Base-by-base conservation (phyloP, 1,140 invertebrate species). In the Neocloeon triangulifer region DNA sequence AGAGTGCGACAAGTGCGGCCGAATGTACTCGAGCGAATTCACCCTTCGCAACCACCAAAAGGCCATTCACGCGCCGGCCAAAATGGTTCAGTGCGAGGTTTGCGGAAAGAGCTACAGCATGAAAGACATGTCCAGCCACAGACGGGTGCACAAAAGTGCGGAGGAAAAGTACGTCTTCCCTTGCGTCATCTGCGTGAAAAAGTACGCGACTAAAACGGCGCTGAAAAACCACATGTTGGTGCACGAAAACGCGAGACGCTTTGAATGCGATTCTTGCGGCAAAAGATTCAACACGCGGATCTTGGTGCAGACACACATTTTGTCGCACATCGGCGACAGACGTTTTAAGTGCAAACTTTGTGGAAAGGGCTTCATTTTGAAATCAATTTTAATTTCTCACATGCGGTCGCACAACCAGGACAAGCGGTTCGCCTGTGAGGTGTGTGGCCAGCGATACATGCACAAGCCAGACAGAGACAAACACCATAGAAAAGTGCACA, bases 351-450 rank as follows among this genome's bases (percentile, higher is more conserved):
- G 32, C 21, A 21, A 26, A 4, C 32, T 21, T 4, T 33, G 32
- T 26, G 32, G 23, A 10, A 23, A 33, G 32, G 22, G 14, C 10
- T 33, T 33, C 7, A 25, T 33, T 13, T 33, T 33, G 16, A 17
- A 18, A 15, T 23, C 47, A 42, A 54, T 35, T 34, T 52, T 70
- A 30, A 55, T 62, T n/a, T 49, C 64, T 0, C 67, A 73, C 48
- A 58, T 63, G 37, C 56, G 63, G 37, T 57, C 52, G 8, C 69
- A 73, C 48, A 58, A 61, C 18, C 68, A 66, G 2, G 64, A 61
- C 21, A 59, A 62, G 34, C 55, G 63, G 19, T 63, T 62, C 45
- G 49, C 67, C 0, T 75, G 33, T 21, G 27, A n/a, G n/a, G 4
- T 15, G 3, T 35, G 33, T 32, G 33, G 33, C n/a, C n/a, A n/a